These are phyloP conservation scores for Lochmaea capreae DNA, from an alignment of 2,888 invertebrate species.

Conservation along the genomic window DNA sequence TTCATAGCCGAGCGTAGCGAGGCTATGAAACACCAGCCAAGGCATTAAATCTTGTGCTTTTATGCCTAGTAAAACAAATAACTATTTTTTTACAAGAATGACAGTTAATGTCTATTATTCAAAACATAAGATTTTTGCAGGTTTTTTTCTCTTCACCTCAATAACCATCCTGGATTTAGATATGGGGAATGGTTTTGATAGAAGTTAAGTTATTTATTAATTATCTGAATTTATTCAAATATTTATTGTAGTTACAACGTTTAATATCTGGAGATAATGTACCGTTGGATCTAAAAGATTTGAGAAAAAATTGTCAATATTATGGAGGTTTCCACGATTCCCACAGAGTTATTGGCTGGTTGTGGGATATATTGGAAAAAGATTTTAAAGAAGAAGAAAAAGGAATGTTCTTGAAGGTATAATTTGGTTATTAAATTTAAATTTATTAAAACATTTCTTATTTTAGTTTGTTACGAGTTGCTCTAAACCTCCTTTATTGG, in stretches of 20 bases:
- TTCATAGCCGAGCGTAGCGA: too few species aligned
- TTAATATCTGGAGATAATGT: conserved; percentile 96
- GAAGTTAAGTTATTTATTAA: neutral
- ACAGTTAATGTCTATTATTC: too few species aligned
- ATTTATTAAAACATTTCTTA: conserved; percentile 9
- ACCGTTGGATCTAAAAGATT: conserved; percentile 88
- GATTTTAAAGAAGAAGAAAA: conserved; percentile 95
- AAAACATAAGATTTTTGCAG: too few species aligned
- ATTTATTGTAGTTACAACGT: conserved; percentile 78
- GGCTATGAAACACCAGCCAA: too few species aligned
- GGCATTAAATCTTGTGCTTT: too few species aligned
- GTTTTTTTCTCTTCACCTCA: too few species aligned
- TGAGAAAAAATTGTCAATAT: conserved; percentile 94
- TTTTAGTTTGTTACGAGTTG: conserved; percentile 80
- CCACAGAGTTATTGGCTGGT: conserved; percentile 97
- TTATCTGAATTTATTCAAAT: neutral
- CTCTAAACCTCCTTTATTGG: conserved; percentile 95
- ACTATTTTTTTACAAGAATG: too few species aligned
- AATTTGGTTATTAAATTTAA: neutral
- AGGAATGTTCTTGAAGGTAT: conserved; percentile 92
- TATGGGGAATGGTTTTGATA: too few species aligned
- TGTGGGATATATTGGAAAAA: conserved; percentile 97
- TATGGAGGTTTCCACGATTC: conserved; percentile 99
- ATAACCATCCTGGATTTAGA: too few species aligned
- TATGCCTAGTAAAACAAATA: too few species aligned